Conservation (phyloP, 2,113 vertebrate species). For the Maccullochella peelii region DNA sequence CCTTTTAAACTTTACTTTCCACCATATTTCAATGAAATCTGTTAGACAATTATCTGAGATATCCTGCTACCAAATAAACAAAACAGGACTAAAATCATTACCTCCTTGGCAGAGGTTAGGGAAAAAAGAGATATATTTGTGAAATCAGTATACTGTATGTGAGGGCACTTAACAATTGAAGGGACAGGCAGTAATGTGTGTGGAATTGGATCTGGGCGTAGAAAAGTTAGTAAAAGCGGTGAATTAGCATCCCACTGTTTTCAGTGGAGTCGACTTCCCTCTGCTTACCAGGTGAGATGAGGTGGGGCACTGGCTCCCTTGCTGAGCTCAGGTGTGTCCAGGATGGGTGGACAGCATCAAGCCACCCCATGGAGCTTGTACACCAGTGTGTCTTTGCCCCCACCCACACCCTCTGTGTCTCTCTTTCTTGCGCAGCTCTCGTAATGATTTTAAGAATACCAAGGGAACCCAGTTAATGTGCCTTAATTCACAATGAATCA, state of each 20-base stretch:
- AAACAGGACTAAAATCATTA: neutral
- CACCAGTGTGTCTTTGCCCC: neutral
- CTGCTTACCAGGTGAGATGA: slow-evolving; percentile 19
- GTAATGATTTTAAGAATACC: neutral
- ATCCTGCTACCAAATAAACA: neutral
- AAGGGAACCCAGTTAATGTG: neutral
- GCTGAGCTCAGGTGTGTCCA: slow-evolving; percentile 60
- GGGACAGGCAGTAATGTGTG: neutral
- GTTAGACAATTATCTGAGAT: neutral
- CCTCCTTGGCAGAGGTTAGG: neutral
- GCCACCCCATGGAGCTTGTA: neutral
- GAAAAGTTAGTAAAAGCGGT: slow-evolving; percentile 36
- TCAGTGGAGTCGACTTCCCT: slow-evolving; percentile 44
- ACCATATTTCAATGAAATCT: no score
- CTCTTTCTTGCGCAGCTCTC: neutral
- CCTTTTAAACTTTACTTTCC: neutral
- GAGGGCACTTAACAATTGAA: neutral
- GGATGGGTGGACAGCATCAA: slow-evolving; percentile 27
- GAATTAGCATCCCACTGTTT: slow-evolving; percentile 58
- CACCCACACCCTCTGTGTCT: neutral
- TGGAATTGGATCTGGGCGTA: slow-evolving; percentile 33
- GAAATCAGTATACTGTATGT: neutral
- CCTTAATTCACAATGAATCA: neutral
- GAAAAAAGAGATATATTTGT: neutral
- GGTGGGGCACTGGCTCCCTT: slow-evolving; percentile 40